Evolutionary conservation across 64 coral and sea anemone genomes (phyloP).

Genomic region (Porites australiensis): DNA sequence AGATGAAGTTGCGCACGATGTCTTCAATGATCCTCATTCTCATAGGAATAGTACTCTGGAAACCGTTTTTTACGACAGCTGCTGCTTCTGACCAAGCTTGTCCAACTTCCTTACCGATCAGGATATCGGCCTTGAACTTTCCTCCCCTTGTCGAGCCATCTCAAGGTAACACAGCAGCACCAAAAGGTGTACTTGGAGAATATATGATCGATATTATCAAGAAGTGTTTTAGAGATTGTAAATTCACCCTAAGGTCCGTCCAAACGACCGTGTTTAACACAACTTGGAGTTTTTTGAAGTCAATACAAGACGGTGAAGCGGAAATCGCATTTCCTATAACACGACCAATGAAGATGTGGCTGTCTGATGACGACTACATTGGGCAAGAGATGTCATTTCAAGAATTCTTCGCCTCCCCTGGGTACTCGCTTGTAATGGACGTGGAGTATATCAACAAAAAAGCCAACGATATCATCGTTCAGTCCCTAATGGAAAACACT

Average conservation of each 20-base stretch:
- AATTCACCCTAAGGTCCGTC: not conserved
- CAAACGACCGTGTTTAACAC: not conserved
- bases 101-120: too few species aligned
- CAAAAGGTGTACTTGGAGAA: not conserved
- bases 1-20: not conserved
- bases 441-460: slow-evolving; percentile 16
- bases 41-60: not conserved
- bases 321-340: slow-evolving; percentile 19
- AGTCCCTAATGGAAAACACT: not conserved
- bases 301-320: not conserved
- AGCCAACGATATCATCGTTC: slow-evolving; percentile 8
- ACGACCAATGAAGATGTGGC: not conserved
- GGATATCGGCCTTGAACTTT: not conserved
- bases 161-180: not conserved
- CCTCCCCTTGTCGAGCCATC: not conserved
- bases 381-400: not conserved
- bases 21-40: too few species aligned
- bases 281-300: not conserved
- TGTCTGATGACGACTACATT: not conserved
- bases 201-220: not conserved
- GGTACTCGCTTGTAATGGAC: slow-evolving; percentile 46
- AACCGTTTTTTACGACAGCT: not conserved
- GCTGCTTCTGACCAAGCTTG: too few species aligned
- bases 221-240: not conserved
- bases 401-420: not conserved